Evolutionary conservation across 1,140 invertebrate species (phyloP), one percentile per base, ranked within the genome.

Genomic region (Neuroterus valhalla): DNA sequence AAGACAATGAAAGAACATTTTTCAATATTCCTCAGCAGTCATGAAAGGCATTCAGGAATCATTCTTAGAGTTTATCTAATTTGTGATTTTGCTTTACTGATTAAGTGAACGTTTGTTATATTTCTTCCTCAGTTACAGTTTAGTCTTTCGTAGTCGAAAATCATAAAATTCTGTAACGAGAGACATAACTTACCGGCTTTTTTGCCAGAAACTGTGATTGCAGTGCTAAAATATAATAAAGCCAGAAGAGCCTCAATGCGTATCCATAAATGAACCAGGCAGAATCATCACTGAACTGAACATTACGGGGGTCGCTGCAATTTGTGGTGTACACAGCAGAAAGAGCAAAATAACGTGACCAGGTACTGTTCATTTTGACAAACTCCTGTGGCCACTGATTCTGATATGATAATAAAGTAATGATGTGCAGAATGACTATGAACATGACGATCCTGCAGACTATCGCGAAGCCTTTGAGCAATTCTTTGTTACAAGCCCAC

Each of bases 331-430:
- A 80, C 92, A 89, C 75, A 92, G 92, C 78, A 92, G 94, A 66
- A 94, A 90, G 71, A 38, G 92, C 94, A 82, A 95, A 93, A 80
- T 95, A 94, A 81, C 95, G 94, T 8, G 94, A 92, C 84, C 94
- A 92, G 2, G 92, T 89, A 81, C 92, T 94, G 83, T 95, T 93
- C 0, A 93, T 91, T 12, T 93, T 92, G 52, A 98, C 85, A 5
- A 93, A 84, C 31, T 94, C 92, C 80, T 98, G 95, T 68, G 94
- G 91, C 92, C 94, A 96, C 80, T 96, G 93, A 79, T 96, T 94
- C 89, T 99, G 97, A 86, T 98, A 98, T 1, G 94, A 90, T 78
- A 97, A 94, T n/a, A 98, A 84, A 4, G 93, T 89, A 0, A 93
- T 82, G 62, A 97, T 93, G 83, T 99, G 97, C 15, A 93, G 81